Conservation (phyloP, 2,113 vertebrate species). For the Echinops telfairi region DNA sequence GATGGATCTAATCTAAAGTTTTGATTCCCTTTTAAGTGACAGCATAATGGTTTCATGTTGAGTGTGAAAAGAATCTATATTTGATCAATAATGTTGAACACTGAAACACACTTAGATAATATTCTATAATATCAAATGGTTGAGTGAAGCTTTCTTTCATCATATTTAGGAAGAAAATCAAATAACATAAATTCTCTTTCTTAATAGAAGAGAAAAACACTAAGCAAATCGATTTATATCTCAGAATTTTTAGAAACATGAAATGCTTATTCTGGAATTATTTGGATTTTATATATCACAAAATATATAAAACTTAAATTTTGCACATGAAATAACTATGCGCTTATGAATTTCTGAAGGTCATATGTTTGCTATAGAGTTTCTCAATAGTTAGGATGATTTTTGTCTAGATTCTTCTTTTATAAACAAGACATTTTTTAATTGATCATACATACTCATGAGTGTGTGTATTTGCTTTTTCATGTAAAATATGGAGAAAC, state of each 20-base stretch:
- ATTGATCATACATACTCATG: not conserved
- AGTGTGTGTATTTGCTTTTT: not conserved
- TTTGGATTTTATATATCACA: not conserved
- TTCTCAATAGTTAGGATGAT: not conserved
- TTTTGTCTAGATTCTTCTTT: not conserved
- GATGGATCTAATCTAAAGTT: not conserved
- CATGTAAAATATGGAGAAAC: conserved; percentile 35
- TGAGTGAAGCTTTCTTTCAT: not conserved
- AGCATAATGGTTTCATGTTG: not conserved
- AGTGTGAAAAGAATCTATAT: not conserved
- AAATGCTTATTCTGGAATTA: not conserved
- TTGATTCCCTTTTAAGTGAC: conserved; percentile 12
- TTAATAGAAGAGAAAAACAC: not conserved
- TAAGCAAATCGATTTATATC: not conserved
- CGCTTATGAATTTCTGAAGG: not conserved
- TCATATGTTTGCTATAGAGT: not conserved
- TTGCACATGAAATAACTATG: not conserved
- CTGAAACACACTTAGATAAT: not conserved
- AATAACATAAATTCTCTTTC: not conserved
- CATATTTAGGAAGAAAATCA: not conserved
- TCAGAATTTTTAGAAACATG: not conserved
- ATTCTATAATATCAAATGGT: not conserved
- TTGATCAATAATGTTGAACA: conserved; percentile 40
- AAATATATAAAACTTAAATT: not conserved
- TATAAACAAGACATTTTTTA: conserved; percentile 11